Evolutionary conservation across 35 echinoderm and acorn worm species (phyloP).

Genomic region (Heliocidaris tuberculata): DNA sequence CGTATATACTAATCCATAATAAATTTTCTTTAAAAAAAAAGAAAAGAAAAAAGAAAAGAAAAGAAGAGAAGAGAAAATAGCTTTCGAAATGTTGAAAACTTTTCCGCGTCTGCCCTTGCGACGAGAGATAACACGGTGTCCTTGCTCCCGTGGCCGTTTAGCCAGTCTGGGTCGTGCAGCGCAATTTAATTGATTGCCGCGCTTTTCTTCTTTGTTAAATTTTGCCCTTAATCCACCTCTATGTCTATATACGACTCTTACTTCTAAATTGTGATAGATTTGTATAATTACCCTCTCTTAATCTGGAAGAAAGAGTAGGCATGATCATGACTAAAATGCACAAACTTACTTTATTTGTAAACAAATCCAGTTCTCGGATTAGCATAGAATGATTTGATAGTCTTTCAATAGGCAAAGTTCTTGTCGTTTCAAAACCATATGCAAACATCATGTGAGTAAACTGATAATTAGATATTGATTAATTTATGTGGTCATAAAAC

Average conservation of each 20-base stretch:
- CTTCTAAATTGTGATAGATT: neutral
- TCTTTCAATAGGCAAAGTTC: neutral
- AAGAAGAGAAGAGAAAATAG: too few species aligned
- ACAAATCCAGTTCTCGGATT: neutral
- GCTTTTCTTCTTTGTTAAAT: neutral
- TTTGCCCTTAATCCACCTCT: neutral
- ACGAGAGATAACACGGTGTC: neutral
- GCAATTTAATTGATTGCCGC: neutral
- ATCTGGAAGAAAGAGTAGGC: neutral
- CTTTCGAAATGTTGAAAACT: neutral
- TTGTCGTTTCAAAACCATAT: neutral
- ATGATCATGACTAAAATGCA: neutral
- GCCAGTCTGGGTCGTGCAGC: neutral
- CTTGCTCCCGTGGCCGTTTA: neutral
- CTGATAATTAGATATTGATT: slow-evolving; percentile 18
- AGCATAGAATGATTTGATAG: neutral
- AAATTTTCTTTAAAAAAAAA: neutral
- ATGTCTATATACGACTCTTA: neutral
- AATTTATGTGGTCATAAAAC: neutral
- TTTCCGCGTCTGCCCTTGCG: neutral
- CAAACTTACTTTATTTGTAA: neutral
- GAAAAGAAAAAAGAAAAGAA: too few species aligned
- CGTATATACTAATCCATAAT: neutral
- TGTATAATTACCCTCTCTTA: neutral
- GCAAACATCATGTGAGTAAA: neutral